Base-by-base conservation (phyloP, 2,113 vertebrate genomes). In the Glareola pratincola region DNA sequence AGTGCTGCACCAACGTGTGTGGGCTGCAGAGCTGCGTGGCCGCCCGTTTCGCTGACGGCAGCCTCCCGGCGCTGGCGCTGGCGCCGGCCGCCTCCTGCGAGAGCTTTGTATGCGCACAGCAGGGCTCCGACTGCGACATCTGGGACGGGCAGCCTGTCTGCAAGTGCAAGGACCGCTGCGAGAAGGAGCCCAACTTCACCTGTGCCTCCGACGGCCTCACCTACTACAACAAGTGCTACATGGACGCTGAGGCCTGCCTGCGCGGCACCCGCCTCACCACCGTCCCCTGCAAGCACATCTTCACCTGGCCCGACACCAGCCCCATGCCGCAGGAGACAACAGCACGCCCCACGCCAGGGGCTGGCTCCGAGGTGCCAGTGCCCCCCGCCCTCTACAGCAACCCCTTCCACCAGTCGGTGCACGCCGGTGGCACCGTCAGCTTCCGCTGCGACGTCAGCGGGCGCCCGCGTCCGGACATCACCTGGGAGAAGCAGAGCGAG, bases 151-250 rank as follows among this genome's bases (percentile, higher is more conserved):
- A 99, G 83, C 99, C 99, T 0, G 98, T 99, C 72, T 99, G 99
- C 97, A 99, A 99, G 96, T 99, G 99, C 98, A 99, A 98, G 74
- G 99, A 99, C 96, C 98, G 99, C 54, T 99, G 99, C 5, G 99
- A 99, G 95, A 99, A 99, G 85, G 99, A 99, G 90, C 99, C 99
- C 85, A 99, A 98, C 93, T 99, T 99, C 97, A 99, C 99, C 10
- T 99, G 99, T 1, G 99, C 99, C 41, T 99, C 99, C 0, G 99
- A 99, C 1, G 99, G 99, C 60, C 98, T 99, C 97, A 99, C 99
- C 19, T 99, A 99, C 96, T 99, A 99, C 96, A 99, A 99, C 97
- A 99, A 98, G 91, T 99, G 99, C 98, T 99, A 99, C 98, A 99
- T 99, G 99, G 99, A 99, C 0, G 99, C 99, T 0, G 99, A 99